Base-by-base conservation (phyloP, 1,140 invertebrate species). In the Neodiprion virginianus region DNA sequence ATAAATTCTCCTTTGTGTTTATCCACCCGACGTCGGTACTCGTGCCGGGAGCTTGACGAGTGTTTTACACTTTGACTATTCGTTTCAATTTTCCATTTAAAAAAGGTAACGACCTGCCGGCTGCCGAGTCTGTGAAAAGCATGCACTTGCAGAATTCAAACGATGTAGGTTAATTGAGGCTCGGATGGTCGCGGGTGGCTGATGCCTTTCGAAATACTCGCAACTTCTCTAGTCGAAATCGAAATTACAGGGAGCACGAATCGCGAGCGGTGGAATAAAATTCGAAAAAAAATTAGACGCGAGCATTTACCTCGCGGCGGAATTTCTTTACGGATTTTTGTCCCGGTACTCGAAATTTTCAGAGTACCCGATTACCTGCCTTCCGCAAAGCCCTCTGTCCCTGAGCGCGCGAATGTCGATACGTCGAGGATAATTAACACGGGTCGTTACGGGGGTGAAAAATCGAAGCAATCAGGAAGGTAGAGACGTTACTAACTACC, bases 391-490 rank as follows among this genome's bases (percentile, higher is more conserved):
- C 17, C 17, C 17, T 21, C 17, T 21, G 17, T 21, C 17, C 17
- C 17, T 21, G 17, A 1, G 28, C 28, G 28, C 28, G 2, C 28
- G 28, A 40, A 40, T 40, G 28, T 70, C 50, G 48, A 66, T 53
- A 47, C 28, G 28, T 12, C 53, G 11, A 61, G 11, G 4, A 61
- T 61, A 61, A 61, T 61, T 61, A 61, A 61, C 53, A 61, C 11
- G n/a, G 11, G 53, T 8, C 53, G n/a, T 61, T 61, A 61, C 11
- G 28, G 28, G 72, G 53, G 75, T 79, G 79, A 83, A 84, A 83
- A 83, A 82, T 82, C 81, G 82, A 81, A 76, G 78, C 78, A 82
- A 83, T 83, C 79, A 81, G 79, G 76, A 75, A 71, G 61, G 69
- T 67, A 49, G 73, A 40, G 28, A 75, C 67, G 76, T 74, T 81